phyloP scores from a whole-genome alignment of 2,797 vertebrate genomes.

The Lemur catta region DNA sequence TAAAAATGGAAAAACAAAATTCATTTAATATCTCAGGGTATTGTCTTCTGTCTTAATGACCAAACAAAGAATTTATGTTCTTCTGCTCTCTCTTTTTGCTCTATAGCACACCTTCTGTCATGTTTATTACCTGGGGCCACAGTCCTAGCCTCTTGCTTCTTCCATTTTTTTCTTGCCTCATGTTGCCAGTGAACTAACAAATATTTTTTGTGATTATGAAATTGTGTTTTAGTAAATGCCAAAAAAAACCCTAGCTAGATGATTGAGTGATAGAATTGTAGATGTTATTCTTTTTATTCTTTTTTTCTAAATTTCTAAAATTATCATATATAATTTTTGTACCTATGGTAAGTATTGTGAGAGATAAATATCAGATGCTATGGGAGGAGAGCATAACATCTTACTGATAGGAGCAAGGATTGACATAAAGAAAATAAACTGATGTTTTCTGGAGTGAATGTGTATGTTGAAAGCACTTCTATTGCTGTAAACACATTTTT shows the following conservation, averaged over 20 bases:
- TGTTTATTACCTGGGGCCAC: background rate
- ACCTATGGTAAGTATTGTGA: background rate
- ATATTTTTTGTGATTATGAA: background rate
- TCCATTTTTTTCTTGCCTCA: background rate
- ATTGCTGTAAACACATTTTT: background rate
- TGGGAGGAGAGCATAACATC: background rate
- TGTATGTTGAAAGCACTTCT: background rate
- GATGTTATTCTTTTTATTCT: background rate
- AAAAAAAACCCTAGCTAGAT: background rate
- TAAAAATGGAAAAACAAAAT: slow-evolving; percentile 41
- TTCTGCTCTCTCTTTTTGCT: background rate
- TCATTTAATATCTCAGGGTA: background rate
- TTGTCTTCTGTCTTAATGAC: background rate
- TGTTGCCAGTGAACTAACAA: background rate
- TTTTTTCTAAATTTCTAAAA: background rate
- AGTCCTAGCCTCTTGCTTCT: background rate
- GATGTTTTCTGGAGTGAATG: background rate
- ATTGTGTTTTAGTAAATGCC: background rate
- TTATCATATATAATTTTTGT: background rate
- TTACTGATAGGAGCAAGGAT: background rate
- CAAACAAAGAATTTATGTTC: background rate
- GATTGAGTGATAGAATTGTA: background rate
- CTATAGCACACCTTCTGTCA: background rate
- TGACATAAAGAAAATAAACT: background rate
- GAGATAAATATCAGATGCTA: background rate